Evolutionary conservation across 2,797 vertebrate species (phyloP), one percentile per base, ranked within the genome.

Genomic region (Enteromius fasciolatus): DNA sequence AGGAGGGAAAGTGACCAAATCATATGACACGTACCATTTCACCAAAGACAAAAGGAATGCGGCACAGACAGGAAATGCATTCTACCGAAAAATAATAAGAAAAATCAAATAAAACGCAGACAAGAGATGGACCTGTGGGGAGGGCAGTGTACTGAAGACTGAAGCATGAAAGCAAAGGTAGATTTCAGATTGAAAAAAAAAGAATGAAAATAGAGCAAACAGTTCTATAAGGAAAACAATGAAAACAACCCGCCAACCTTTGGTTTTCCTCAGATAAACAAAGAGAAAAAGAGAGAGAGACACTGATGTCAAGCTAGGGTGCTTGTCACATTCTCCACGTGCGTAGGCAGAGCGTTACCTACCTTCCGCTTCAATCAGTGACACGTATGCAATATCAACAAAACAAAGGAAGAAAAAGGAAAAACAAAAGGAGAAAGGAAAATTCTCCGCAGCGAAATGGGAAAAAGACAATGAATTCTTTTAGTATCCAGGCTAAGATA

Each of bases 261-360:
- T 80, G 75, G 80, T 83, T 84, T 83, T 78, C 83, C 82, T 91
- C 90, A 87, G 87, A 93, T 94, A 91, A 88, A 93, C 91, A 94
- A 90, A 94, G 92, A 94, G 94, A 97, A 69, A 84, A 50, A 88
- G 76, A 91, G 85, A 94, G 90, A 94, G 93, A 95, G 95, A 97
- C 96, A 98, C 96, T 96, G 95, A 97, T 94, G 95, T 97, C 96
- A 99, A 97, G 97, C 97, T 97, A 96, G 95, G 95, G 96, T 97
- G 96, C 95, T 97, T 97, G 94, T 94, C 92, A 97, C 96, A 98
- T 97, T 97, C 97, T 97, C 96, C 96, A 96, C 95, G 96, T 97
- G 96, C 96, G 95, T 94, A 97, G 96, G 96, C 93, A 96, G 96
- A 97, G 93, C 84, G 90, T 96, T 98, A 99, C 98, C 98, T 99